Base-by-base conservation (phyloP, 2,113 vertebrate species). In the Solea solea region DNA sequence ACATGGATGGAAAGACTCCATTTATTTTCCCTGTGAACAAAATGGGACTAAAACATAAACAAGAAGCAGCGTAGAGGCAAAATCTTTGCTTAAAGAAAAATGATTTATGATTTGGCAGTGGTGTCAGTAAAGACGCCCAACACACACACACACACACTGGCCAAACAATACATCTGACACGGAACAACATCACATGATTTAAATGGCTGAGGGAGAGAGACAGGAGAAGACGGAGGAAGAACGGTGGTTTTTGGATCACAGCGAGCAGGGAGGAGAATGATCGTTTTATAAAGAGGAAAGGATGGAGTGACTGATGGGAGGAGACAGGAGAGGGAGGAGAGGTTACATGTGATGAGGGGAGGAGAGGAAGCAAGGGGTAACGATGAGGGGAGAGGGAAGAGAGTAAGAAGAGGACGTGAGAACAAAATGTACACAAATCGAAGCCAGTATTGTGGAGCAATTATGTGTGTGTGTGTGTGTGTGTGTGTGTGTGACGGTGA, bases 141-240 rank as follows among this genome's bases (percentile, higher is more conserved):
- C 63, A 82, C 13, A 66, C 61, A 72, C 77, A 79, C 9, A 87
- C 79, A 80, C 83, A 86, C 69, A 63, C 39, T 28, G 70, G 67
- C 11, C 25, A 64, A 58, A 76, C 71, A 68, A 77, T 76, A 71
- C 59, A 78, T 83, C 66, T 75, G 70, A 88, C 84, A 86, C 65
- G 74, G 72, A 80, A 69, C 76, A 75, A 80, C 69, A 79, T 68
- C 63, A 67, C 25, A 44, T 71, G 69, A 85, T 79, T 61, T 68
- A 81, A 85, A 86, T 76, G 86, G 80, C 76, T 49, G 56, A 51
- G 62, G 25, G 58, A 67, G 46, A 46, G 8, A 21, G 58, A 27
- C 7, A 66, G 48, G 34, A 8, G 25, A 59, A 39, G 13, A 34
- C 59, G 34, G 10, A 64, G 52, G 60, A 34, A 68, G 13, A 44